phyloP scores from a whole-genome alignment of 2,888 invertebrate genomes.

The Orchestes rusci region DNA sequence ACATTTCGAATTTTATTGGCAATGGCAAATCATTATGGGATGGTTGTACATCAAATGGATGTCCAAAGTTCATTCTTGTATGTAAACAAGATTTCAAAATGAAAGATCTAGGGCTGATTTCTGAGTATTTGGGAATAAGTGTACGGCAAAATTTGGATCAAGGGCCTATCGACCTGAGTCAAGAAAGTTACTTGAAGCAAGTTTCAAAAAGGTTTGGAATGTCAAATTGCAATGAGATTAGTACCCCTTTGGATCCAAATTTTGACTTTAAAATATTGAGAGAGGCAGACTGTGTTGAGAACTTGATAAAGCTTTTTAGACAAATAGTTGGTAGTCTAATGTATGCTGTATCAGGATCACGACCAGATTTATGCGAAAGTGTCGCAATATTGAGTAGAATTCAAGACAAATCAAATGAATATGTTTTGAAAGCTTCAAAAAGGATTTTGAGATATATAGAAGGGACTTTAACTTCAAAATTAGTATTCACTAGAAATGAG shows the following conservation, averaged over 20 bases:
- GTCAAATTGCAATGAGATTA: slow-evolving; percentile 1
- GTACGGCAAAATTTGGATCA: slow-evolving; percentile 13
- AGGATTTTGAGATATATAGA: slow-evolving; percentile 23
- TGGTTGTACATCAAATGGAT: slow-evolving; percentile 19
- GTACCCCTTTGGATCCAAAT: slow-evolving; percentile 18
- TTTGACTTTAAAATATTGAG: slow-evolving; percentile 16
- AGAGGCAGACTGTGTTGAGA: too few species aligned
- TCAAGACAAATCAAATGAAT: slow-evolving; percentile 8
- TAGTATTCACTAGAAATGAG: slow-evolving; percentile 4
- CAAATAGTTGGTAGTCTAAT: too few species aligned
- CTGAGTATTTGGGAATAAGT: slow-evolving; percentile 18
- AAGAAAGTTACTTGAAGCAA: slow-evolving; percentile 6
- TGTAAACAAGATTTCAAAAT: slow-evolving; percentile 9
- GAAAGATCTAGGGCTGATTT: slow-evolving; percentile 20
- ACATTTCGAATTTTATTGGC: neutral
- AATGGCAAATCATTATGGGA: too few species aligned
- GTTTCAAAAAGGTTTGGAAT: slow-evolving; percentile 7
- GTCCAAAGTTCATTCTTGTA: slow-evolving; percentile 25
- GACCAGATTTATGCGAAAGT: too few species aligned
- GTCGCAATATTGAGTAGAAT: slow-evolving; percentile 12
- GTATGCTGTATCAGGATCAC: slow-evolving; percentile 21
- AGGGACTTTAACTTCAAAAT: too few species aligned
- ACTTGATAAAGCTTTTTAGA: slow-evolving; percentile 19
- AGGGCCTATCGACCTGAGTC: slow-evolving; percentile 9
- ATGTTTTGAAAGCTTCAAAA: slow-evolving; percentile 16